Evolutionary conservation across 2,888 invertebrate species (phyloP), one percentile per base, ranked within the genome.

Genomic region (Dynastes hyllus): DNA sequence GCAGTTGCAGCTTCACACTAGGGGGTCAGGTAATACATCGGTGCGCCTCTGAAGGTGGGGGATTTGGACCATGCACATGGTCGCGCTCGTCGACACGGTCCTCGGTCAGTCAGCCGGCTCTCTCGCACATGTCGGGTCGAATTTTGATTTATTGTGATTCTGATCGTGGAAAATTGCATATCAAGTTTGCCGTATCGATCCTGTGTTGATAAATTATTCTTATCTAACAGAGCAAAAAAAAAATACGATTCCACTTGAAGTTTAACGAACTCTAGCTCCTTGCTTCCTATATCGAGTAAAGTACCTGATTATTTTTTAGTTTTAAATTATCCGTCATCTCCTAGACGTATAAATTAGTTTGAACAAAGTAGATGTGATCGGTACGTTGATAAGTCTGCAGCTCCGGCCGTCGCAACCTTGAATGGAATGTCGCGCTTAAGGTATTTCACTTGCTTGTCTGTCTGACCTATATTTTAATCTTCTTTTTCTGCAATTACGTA

Each of bases 41-140:
- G 58, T 45, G 45, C 65, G 77, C 55, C 27, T 32, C 40, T 55
- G 55, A 65, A 77, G 67, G 77, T 67, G 67, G 77, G 76, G 77
- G 66, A 53, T 77, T 51, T 29, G 69, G 51, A 55, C 58, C 67
- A 45, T 65, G 76, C 77, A 77, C 77, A 77, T 77, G 77, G 77
- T 77, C 55, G 32, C 27, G 67, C 61, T 61, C 70, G 63, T 63
- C 51, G 65, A 8, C 8, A 50, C 65, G 67, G 58, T 69, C 40
- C 77, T 16, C 77, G 77, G 77, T 77, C 77, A 77, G 77, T 77
- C 77, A 50, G 77, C 77, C 53, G 58, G 55, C 45, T 77, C 77
- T 67, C 77, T 53, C 77, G 77, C 40, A 50, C 29, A 77, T 29
- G 77, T 55, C 55, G 40, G 63, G 77, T 66, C 58, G 13, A 67